Conservation (phyloP, 2,888 invertebrate genomes). For the Copidosoma aretas region DNA sequence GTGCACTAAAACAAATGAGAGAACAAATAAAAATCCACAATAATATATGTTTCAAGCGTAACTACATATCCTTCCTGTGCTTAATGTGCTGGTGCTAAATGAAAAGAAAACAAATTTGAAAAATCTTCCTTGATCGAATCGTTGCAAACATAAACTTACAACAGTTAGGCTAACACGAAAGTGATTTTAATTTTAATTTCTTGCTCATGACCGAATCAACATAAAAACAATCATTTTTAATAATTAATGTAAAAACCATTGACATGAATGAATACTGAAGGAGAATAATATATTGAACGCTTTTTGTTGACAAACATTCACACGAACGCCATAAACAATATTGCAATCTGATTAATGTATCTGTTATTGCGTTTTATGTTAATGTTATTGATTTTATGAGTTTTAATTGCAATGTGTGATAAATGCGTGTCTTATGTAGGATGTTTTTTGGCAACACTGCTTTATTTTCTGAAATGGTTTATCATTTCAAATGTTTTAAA, state of each 20-base stretch:
- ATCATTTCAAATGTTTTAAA: background rate
- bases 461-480: background rate
- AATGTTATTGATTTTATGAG: background rate
- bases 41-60: slow-evolving; percentile 21
- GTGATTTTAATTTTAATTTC: background rate
- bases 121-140: slow-evolving; percentile 8
- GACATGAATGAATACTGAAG: slow-evolving; percentile 4
- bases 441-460: slow-evolving; percentile 41
- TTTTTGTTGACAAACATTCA: slow-evolving; percentile 20
- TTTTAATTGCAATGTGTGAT: slow-evolving; percentile 26
- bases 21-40: slow-evolving; percentile 7
- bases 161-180: background rate
- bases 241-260: background rate
- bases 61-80: slow-evolving; percentile 10
- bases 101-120: slow-evolving; percentile 13
- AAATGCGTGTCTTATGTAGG: slow-evolving; percentile 16
- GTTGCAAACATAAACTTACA: slow-evolving; percentile 19
- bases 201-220: background rate
- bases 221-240: background rate
- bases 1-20: slow-evolving; percentile 16
- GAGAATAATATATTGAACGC: background rate
- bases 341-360: slow-evolving; percentile 8
- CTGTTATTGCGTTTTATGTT: slow-evolving; percentile 3
- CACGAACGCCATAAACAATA: slow-evolving; percentile 11
- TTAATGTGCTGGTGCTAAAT: slow-evolving; percentile 10